A percentile compares a stretch with the other conserved stretches of the same genome.
These are phyloP conservation scores for Bagarius yarrelli DNA, from an alignment of 2,113 vertebrate genomes.

Conservation along the genomic window DNA sequence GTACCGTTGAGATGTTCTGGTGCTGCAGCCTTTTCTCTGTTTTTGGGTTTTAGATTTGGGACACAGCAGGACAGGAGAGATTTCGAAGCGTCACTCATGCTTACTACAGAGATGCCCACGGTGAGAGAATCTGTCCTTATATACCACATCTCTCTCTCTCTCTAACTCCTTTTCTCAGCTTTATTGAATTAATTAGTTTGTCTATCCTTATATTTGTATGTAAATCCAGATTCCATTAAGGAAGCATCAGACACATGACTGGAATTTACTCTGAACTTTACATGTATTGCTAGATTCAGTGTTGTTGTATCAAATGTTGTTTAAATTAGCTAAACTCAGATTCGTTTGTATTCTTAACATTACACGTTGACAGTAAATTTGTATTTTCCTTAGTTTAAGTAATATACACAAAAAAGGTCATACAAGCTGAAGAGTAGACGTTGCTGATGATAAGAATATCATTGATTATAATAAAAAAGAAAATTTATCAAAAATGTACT, in stretches of 20 bases:
- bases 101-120: conserved; percentile 94
- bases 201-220: background rate
- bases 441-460: background rate
- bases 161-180: background rate
- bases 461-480: background rate
- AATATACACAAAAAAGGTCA: background rate
- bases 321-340: background rate
- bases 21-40: background rate
- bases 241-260: background rate
- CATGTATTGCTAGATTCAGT: no score
- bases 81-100: conserved; percentile 94
- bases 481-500: background rate
- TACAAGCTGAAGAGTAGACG: background rate
- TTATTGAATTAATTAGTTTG: background rate
- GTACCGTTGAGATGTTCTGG: background rate
- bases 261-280: background rate
- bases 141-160: background rate
- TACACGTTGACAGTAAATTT: no score
- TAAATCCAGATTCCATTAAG: background rate
- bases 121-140: conserved; percentile 62
- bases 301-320: no score
- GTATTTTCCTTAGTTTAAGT: no score
- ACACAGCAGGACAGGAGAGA: conserved; percentile 90
- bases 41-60: conserved; percentile 82
- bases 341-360: no score